phyloP scores from a whole-genome alignment of 92 coral and sea anemone species.

The Umimayanthus chanpuru region DNA sequence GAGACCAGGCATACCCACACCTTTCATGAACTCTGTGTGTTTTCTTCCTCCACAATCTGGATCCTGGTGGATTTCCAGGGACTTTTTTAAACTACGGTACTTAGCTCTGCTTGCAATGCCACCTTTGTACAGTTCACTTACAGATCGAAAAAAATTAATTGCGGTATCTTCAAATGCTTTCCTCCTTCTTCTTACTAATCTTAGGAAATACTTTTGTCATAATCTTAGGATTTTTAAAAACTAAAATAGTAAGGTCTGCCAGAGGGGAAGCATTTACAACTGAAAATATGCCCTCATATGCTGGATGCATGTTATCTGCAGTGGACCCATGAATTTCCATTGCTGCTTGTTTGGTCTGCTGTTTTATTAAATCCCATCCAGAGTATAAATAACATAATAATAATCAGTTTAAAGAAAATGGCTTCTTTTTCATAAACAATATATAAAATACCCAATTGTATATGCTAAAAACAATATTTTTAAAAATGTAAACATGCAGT shows the following conservation, averaged over 20 bases:
- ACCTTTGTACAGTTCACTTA: slow-evolving; percentile 48
- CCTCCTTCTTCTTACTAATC: neutral
- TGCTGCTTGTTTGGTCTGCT: slow-evolving; percentile 6
- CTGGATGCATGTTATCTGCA: slow-evolving; percentile 35
- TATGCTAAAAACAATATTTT: too few relatives aligned
- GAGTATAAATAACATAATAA: too few relatives aligned
- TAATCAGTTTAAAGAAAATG: too few relatives aligned
- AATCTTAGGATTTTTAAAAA: slow-evolving; percentile 41
- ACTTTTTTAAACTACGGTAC: slow-evolving; percentile 40
- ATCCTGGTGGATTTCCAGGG: slow-evolving; percentile 35
- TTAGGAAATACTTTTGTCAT: slow-evolving; percentile 46
- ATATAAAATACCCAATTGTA: too few relatives aligned
- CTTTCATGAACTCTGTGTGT: neutral
- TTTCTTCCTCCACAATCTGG: neutral
- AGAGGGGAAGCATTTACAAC: slow-evolving; percentile 34
- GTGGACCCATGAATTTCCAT: slow-evolving; percentile 34
- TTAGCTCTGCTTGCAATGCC: slow-evolving; percentile 55
- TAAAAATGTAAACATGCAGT: too few relatives aligned
- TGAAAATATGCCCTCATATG: slow-evolving; percentile 26
- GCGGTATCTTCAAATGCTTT: neutral
- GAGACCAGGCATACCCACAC: slow-evolving; percentile 9
- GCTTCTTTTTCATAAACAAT: too few relatives aligned
- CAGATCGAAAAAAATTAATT: neutral
- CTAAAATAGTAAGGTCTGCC: slow-evolving; percentile 7
- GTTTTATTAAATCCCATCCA: too few relatives aligned